A percentile compares a stretch with the other conserved stretches of the same genome.
Conservation (phyloP, 2,888 invertebrate genomes). For the Cheilosia soror region DNA sequence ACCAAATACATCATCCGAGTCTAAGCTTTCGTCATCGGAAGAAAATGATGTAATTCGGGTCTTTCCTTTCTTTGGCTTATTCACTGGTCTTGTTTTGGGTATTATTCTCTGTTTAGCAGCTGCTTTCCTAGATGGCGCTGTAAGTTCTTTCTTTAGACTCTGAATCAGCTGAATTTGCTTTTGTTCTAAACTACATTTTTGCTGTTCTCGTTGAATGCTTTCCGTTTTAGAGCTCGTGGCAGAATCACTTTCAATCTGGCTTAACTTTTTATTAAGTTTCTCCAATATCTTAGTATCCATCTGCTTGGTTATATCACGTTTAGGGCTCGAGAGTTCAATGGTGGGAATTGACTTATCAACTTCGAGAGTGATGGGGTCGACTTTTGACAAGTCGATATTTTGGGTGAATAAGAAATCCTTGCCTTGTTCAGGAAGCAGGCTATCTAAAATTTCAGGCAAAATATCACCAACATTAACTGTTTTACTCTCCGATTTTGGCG, state of each 20-base stretch:
- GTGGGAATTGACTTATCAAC: slow-evolving; percentile 86
- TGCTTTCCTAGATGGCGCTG: slow-evolving; percentile 85
- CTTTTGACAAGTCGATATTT: slow-evolving; percentile 90
- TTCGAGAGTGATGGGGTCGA: slow-evolving; percentile 89
- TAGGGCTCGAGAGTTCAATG: slow-evolving; percentile 88
- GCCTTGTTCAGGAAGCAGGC: slow-evolving; percentile 84
- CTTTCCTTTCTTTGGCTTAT: slow-evolving; percentile 87
- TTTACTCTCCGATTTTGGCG: slow-evolving; percentile 79
- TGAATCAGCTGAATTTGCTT: slow-evolving; percentile 85
- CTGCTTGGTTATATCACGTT: slow-evolving; percentile 88
- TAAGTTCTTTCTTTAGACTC: slow-evolving; percentile 86
- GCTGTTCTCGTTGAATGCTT: slow-evolving; percentile 86
- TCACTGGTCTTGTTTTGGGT: slow-evolving; percentile 86
- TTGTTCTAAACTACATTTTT: slow-evolving; percentile 85
- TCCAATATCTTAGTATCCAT: slow-evolving; percentile 89
- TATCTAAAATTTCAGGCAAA: slow-evolving; percentile 85
- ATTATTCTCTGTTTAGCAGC: slow-evolving; percentile 87
- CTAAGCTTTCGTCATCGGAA: slow-evolving; percentile 90
- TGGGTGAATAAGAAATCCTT: slow-evolving; percentile 89
- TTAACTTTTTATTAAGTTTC: slow-evolving; percentile 89
- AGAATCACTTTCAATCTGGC: slow-evolving; percentile 91
- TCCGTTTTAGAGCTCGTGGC: slow-evolving; percentile 90
- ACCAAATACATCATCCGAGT: slow-evolving; percentile 91
- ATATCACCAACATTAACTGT: slow-evolving; percentile 80
- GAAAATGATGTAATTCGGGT: slow-evolving; percentile 90